Conservation (phyloP, 2,888 invertebrate species). For the Polymixis flavicincta region DNA sequence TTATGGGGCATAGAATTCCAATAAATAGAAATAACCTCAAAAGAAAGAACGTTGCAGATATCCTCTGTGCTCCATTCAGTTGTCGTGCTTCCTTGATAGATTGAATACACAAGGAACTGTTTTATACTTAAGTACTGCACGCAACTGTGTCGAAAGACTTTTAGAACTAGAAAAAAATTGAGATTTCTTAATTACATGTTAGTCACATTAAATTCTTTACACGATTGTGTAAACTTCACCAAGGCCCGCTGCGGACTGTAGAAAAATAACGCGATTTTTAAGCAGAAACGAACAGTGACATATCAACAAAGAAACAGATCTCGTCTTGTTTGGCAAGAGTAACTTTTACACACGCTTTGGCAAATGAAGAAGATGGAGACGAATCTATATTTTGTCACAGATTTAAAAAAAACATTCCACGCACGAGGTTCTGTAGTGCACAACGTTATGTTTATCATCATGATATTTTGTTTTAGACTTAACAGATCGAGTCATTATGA, state of each 20-base stretch:
- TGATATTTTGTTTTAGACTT: conserved; percentile 1
- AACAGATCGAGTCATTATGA: conserved; percentile 65
- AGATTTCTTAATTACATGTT: no score
- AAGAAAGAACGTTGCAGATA: neutral
- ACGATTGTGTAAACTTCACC: no score
- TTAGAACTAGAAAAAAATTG: no score
- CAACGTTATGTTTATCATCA: no score
- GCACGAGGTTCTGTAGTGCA: conserved; percentile 50
- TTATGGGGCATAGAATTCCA: neutral
- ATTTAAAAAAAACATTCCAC: neutral
- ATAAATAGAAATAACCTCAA: neutral
- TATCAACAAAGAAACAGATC: neutral
- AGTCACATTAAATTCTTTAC: no score
- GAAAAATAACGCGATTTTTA: no score
- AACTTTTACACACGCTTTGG: neutral
- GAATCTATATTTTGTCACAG: neutral
- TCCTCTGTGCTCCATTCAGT: neutral
- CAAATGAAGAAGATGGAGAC: neutral
- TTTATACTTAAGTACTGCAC: neutral
- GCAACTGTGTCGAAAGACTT: no score
- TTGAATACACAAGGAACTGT: neutral
- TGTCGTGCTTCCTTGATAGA: neutral
- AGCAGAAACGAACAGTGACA: no score
- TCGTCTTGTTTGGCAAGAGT: neutral
- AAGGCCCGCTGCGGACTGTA: no score